Evolutionary conservation across 2,888 invertebrate genomes (phyloP), one percentile per base, ranked within the genome.

Genomic region (Oscheius sp.): DNA sequence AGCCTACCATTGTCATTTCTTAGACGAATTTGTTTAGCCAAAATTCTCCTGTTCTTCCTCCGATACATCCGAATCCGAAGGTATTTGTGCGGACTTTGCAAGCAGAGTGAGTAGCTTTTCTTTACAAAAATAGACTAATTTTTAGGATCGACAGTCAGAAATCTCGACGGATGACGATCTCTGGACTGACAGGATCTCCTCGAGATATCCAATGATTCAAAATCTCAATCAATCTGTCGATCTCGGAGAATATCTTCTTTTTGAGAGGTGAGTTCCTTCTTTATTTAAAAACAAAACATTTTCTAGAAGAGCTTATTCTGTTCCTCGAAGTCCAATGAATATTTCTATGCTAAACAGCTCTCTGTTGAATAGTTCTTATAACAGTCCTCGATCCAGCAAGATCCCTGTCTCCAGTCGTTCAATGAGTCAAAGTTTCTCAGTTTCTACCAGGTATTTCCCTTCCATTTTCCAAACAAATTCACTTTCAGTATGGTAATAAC

Each of bases 351-450:
- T 8, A 15, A 42, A 42, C 4, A 42, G 42, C 29, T 52, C 52
- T n/a, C 25, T 52, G 52, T 55, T 55, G 34, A 55, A 55, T 12
- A 68, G 66, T 23, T 72, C 70, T 20, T 73, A 55, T 8, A 29
- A 66, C 15, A 23, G 65, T 48, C 65, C 68, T 61, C 48, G 48
- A 3, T 53, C 64, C 17, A 69, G 74, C 0, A 27, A 73, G 27
- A 77, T 77, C 29, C 77, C 77, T n/a, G 71, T 48, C 3, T 20
- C 57, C 52, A 45, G 5, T n/a, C 25, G 45, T 1, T 52, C 70
- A 31, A 77, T 77, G 77, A 74, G 70, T 23, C 69, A 73, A 39
- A 75, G 74, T 50, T 50, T 73, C 12, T 71, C 68, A 17, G 27
- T 53, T 12, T 67, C 70, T 34, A 20, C 10, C 29, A 69, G 71